A percentile compares a stretch with the other conserved stretches of the same genome.
Conservation (phyloP, 53 echinoderm and acorn worm species). For the Echinometra lucunter region DNA sequence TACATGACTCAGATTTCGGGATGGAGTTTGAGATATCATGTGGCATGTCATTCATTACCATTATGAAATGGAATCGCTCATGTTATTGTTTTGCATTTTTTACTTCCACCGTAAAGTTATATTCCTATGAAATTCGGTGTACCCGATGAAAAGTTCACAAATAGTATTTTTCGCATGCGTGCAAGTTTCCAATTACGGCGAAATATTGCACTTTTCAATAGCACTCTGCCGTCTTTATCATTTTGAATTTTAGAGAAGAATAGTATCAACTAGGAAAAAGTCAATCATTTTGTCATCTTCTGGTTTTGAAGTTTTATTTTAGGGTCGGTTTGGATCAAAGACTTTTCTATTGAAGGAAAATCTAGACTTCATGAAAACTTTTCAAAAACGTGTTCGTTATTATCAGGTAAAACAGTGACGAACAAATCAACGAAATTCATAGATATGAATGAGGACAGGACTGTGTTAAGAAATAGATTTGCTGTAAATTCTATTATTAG, state of each 20-base stretch:
- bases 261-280: not conserved
- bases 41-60: constrained; percentile 2
- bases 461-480: no score
- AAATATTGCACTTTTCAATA: not conserved
- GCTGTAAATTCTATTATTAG: no score
- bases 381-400: no score
- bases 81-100: not conserved
- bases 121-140: not conserved
- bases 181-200: not conserved
- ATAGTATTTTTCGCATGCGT: not conserved
- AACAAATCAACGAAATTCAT: no score
- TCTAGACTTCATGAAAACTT: no score
- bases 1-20: not conserved
- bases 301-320: not conserved
- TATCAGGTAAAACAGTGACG: no score
- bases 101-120: not conserved
- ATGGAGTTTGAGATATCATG: not conserved
- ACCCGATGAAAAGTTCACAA: not conserved
- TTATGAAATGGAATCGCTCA: not conserved
- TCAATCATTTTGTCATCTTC: not conserved
- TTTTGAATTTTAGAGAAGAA: not conserved
- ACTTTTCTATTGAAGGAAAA: no score
- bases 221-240: not conserved
- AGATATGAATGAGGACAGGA: no score
- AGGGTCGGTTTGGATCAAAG: not conserved